phyloP scores from a whole-genome alignment of 2,113 vertebrate species.

The Uria aalge region DNA sequence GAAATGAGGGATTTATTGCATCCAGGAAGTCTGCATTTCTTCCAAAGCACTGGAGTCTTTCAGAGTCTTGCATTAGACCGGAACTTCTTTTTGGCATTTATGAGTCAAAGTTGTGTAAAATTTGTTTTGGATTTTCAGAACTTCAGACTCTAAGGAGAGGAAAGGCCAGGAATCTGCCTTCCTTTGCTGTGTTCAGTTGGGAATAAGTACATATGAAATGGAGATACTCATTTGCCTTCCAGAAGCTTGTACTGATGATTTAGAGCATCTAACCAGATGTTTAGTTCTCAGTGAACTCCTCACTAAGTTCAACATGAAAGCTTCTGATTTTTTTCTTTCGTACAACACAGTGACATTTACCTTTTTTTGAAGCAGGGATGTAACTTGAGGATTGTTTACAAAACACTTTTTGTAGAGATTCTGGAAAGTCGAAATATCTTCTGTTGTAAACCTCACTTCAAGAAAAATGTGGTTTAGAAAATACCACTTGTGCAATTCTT shows the following conservation, averaged over 20 bases:
- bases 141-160: background rate
- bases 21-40: background rate
- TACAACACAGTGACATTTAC: background rate
- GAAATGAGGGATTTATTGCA: background rate
- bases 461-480: background rate
- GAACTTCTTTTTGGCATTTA: background rate
- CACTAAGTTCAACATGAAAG: background rate
- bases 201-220: background rate
- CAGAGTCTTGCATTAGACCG: background rate
- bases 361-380: background rate
- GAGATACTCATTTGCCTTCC: background rate
- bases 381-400: background rate
- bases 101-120: background rate
- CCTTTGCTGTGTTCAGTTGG: background rate
- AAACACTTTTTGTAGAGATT: background rate
- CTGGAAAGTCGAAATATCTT: background rate
- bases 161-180: background rate
- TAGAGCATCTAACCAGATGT: background rate
- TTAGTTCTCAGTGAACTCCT: background rate
- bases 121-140: background rate
- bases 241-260: background rate
- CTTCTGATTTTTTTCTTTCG: background rate
- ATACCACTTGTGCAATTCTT: background rate
- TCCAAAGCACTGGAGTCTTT: background rate
- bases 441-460: background rate